Percentiles rank a stretch among this genome's conserved stretches.
These are phyloP conservation scores for Lophura swinhoii DNA, from an alignment of 2,797 vertebrate genomes.

Conservation along the genomic window DNA sequence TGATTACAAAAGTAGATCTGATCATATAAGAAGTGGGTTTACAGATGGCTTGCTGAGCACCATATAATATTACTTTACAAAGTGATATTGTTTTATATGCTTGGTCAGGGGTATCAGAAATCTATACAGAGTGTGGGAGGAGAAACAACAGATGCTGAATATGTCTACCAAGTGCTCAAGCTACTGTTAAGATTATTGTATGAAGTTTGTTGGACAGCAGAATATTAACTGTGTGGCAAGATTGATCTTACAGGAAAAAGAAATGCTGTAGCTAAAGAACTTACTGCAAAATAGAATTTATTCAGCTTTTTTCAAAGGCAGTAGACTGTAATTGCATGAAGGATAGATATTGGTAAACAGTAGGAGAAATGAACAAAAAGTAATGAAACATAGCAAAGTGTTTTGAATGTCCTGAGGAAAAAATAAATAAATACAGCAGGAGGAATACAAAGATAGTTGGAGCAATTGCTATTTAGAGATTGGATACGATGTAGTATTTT, in stretches of 20 bases:
- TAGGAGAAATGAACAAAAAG: not conserved
- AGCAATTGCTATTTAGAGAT: not conserved
- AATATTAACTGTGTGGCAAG: slow-evolving; percentile 11
- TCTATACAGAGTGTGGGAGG: slow-evolving; percentile 3
- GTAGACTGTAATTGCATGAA: not conserved
- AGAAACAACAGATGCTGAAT: slow-evolving; percentile 19
- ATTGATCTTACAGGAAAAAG: not conserved
- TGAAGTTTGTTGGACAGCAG: not conserved
- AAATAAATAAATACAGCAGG: not conserved
- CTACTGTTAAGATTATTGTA: slow-evolving; percentile 15
- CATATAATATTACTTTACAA: slow-evolving; percentile 22
- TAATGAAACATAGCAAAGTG: not conserved
- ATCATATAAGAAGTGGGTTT: slow-evolving; percentile 4
- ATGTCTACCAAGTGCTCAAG: not conserved
- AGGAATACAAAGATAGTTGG: not conserved
- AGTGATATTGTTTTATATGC: slow-evolving; percentile 6
- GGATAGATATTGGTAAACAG: not conserved
- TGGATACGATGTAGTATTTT: not conserved
- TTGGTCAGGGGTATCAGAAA: slow-evolving; percentile 41
- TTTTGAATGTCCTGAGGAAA: not conserved
- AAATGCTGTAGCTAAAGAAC: not conserved
- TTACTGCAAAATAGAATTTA: not conserved
- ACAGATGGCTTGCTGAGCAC: slow-evolving; percentile 18
- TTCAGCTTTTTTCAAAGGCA: not conserved
- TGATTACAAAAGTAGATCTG: not conserved